phyloP scores from a whole-genome alignment of 2,113 vertebrate genomes.

The Hiodon alosoides region DNA sequence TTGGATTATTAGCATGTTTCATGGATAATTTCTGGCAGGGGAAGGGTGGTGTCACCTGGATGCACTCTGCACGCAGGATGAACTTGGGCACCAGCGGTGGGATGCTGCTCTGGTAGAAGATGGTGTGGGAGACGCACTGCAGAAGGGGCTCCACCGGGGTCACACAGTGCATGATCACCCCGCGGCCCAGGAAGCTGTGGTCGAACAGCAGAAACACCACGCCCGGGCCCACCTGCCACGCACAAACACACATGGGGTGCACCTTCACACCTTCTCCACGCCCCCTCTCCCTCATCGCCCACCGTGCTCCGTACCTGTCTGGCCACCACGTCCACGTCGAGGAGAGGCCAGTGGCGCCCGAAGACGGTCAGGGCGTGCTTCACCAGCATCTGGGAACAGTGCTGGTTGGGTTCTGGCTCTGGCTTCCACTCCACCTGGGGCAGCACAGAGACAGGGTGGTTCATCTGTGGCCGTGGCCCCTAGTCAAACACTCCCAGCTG shows the following conservation, averaged over 20 bases:
- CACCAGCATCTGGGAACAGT: constrained; percentile 69
- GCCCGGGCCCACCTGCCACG: constrained; percentile 70
- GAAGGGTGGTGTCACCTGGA: constrained; percentile 57
- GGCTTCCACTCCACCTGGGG: constrained; percentile 64
- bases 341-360: constrained; percentile 51
- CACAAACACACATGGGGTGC: constrained; percentile 16
- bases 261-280: neutral
- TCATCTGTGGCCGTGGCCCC: neutral
- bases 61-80: constrained; percentile 65
- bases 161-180: constrained; percentile 69
- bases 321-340: constrained; percentile 64
- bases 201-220: constrained; percentile 67
- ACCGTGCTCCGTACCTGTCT: constrained; percentile 65
- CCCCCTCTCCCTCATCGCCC: neutral
- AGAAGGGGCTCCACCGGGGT: constrained; percentile 74
- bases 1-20: too few species aligned
- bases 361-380: constrained; percentile 61
- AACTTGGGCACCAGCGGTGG: constrained; percentile 68
- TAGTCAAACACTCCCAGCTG: neutral
- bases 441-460: neutral
- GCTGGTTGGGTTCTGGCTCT: constrained; percentile 58
- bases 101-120: constrained; percentile 67
- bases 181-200: constrained; percentile 63
- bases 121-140: constrained; percentile 70
- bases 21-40: too few species aligned